These are phyloP conservation scores for human DNA, from an alignment of 2,113 vertebrate genomes.

Conservation along the genomic window GRCh38 chr9:27491001-27491500, in stretches of 20 bases:
- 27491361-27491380: background rate
- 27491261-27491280: background rate
- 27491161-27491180: background rate
- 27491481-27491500: background rate
- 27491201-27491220: background rate
- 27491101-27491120: background rate
- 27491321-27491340: constrained; percentile 6
- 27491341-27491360: background rate
- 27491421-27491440: background rate
- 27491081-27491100: background rate
- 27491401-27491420: background rate
- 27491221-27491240: constrained; percentile 26
- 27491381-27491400: background rate
- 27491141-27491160: background rate
- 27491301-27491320: background rate
- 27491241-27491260: background rate
- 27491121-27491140: background rate
- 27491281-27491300: constrained; percentile 26
- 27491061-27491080: background rate
- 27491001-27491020: background rate
- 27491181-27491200: constrained; percentile 2
- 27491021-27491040: background rate
- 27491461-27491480: background rate
- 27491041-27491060: background rate
- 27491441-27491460: background rate